Conservation (phyloP, 2,888 invertebrate genomes). For the Macrophya alboannulata region DNA sequence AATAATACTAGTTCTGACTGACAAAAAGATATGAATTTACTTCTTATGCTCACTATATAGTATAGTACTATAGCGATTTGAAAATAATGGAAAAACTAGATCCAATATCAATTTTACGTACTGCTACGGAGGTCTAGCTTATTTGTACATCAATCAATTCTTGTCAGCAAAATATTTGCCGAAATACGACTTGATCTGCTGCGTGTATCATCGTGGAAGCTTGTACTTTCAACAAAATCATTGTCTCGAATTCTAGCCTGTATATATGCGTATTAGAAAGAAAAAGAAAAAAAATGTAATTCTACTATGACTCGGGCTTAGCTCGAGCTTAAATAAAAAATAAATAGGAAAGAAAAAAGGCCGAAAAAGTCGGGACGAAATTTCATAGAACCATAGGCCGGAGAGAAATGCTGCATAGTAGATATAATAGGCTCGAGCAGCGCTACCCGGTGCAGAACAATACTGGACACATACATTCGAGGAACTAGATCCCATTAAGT, state of each 20-base stretch:
- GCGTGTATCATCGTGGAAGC: background rate
- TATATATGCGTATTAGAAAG: background rate
- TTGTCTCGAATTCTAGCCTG: background rate
- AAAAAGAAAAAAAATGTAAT: background rate
- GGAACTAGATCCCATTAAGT: conserved; percentile 59
- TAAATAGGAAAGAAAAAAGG: background rate
- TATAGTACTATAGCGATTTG: conserved; percentile 13
- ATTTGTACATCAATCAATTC: background rate
- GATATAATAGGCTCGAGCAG: conserved; percentile 51
- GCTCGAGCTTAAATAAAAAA: conserved; percentile 17
- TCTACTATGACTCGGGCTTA: conserved; percentile 26
- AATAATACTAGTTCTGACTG: conserved; percentile 11
- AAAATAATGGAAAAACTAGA: conserved; percentile 44
- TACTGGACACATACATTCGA: conserved; percentile 57
- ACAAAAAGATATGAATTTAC: conserved; percentile 57
- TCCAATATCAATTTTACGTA: conserved; percentile 29
- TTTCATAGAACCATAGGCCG: conserved; percentile 45
- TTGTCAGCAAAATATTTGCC: background rate
- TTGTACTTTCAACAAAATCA: background rate
- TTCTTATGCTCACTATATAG: conserved; percentile 25
- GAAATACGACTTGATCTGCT: background rate
- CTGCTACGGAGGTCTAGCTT: background rate
- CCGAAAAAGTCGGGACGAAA: background rate
- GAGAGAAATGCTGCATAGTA: conserved; percentile 40
- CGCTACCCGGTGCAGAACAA: conserved; percentile 55